A percentile compares a stretch with the other conserved stretches of the same genome.
These are phyloP conservation scores for Calycopis cecrops DNA, from an alignment of 1,140 invertebrate species.

Conservation along the genomic window DNA sequence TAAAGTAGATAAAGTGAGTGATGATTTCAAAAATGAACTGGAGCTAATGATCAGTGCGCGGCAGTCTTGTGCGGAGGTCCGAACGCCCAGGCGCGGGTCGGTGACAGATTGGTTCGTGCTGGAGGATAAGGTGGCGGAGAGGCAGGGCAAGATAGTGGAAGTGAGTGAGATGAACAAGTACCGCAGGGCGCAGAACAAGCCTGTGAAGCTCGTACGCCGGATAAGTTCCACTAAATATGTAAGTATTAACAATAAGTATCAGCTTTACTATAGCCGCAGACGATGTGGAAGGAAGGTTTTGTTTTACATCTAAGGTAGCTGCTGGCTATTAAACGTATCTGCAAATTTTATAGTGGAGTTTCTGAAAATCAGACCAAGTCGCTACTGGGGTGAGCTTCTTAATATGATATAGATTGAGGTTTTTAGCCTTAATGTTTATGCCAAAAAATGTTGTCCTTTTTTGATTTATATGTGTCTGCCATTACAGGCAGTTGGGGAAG, in stretches of 20 bases:
- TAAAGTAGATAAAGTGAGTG: slow-evolving; percentile 51
- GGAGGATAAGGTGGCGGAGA: slow-evolving; percentile 38
- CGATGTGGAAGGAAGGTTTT: too few species aligned
- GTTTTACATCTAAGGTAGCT: too few species aligned
- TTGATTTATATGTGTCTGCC: too few species aligned
- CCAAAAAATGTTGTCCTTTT: too few species aligned
- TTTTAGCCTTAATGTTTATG: too few species aligned
- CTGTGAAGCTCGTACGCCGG: slow-evolving; percentile 47
- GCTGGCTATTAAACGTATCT: too few species aligned
- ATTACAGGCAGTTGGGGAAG: too few species aligned
- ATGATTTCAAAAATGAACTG: slow-evolving; percentile 57
- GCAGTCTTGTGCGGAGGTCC: slow-evolving; percentile 28
- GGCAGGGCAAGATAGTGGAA: slow-evolving; percentile 15
- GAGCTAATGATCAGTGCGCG: slow-evolving; percentile 40
- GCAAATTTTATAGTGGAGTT: too few species aligned
- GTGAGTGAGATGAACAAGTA: slow-evolving; percentile 45
- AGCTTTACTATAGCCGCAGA: too few species aligned
- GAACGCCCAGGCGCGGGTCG: slow-evolving; percentile 44
- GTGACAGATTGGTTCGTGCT: slow-evolving; percentile 66
- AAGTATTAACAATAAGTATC: slow-evolving; percentile 44
- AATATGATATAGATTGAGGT: too few species aligned
- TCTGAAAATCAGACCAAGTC: too few species aligned
- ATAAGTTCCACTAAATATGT: slow-evolving; percentile 71
- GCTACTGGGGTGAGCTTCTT: too few species aligned
- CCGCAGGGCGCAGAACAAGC: slow-evolving; percentile 54